Percentiles rank a stretch among this genome's conserved stretches.
These are phyloP conservation scores for Aphelenchoides bicaudatus DNA, from an alignment of 2,888 invertebrate species.

Conservation along the genomic window DNA sequence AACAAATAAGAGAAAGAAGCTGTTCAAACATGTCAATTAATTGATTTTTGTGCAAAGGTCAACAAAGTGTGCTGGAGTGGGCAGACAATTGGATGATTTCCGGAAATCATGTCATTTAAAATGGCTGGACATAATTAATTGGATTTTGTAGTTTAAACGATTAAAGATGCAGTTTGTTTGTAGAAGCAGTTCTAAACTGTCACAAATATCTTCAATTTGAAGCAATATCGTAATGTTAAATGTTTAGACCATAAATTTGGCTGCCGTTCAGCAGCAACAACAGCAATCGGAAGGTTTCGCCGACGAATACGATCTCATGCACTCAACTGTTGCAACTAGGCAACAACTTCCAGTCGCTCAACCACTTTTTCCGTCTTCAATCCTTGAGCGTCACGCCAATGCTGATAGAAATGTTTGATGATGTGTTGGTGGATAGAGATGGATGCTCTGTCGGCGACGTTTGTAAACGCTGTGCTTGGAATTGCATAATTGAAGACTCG, in stretches of 20 bases:
- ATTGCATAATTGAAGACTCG: constrained; percentile 94
- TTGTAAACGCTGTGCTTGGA: constrained; percentile 95
- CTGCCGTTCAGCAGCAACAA: constrained; percentile 29
- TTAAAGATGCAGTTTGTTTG: too few species aligned
- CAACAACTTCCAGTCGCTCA: constrained; percentile 82
- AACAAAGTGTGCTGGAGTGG: too few species aligned
- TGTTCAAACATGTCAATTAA: too few species aligned
- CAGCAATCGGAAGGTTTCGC: constrained; percentile 18
- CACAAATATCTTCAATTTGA: background rate
- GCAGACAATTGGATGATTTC: too few species aligned
- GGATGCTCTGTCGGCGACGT: constrained; percentile 88
- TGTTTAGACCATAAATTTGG: constrained; percentile 1
- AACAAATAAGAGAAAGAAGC: too few species aligned
- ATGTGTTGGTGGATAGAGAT: constrained; percentile 87
- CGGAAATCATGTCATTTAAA: too few species aligned
- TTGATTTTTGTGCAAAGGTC: too few species aligned
- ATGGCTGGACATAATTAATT: too few species aligned
- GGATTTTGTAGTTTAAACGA: too few species aligned
- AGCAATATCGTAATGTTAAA: background rate
- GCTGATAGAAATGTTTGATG: constrained; percentile 87
- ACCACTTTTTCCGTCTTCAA: constrained; percentile 88
- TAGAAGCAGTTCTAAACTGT: too few species aligned
- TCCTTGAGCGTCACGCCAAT: constrained; percentile 92
- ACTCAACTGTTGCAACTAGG: constrained; percentile 25
- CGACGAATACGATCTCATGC: constrained; percentile 17